Base-by-base conservation (phyloP, 1,140 invertebrate genomes). In the Colletes gigas region DNA sequence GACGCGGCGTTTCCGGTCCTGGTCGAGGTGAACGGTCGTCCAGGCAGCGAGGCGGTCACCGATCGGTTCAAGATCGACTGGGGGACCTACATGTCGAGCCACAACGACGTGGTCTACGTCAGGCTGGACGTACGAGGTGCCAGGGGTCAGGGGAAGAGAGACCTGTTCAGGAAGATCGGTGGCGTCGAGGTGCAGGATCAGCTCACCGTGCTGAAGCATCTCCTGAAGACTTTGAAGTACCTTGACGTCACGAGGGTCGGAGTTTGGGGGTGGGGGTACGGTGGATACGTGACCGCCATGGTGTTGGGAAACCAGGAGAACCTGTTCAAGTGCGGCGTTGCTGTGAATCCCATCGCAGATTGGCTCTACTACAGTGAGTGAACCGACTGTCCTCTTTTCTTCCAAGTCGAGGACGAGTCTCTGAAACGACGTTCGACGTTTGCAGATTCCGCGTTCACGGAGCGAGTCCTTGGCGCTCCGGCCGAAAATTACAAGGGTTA, bases 181-280 rank as follows among this genome's bases (percentile, higher is more conserved):
- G 96, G 96, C 44, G 95, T 97, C 50, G 98, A 99, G 92, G 97
- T 98, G 10, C 96, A 97, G 86, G 98, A 98, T 94, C 97, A 98
- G 93, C 94, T 98, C 84, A 96, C 96, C 85, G 98, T 97, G 82
- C 94, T 98, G 85, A 97, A 96, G 89, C 96, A 97, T 92, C 95
- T 98, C 81, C 93, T 97, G 86, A 95, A 98, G 60, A 96, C 95
- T 17, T 94, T 97, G 78, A 96, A 96, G 89, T 99, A 97, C 93
- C 94, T 99, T 84, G 98, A 99, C 90, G 95, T 96, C 84, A 96
- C 96, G 3, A 95, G 97, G 80, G 97, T 98, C 52, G 97, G 97
- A 1, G 96, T 99, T 63, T 98, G 97, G 97, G 98, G 98, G n/a
- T 98, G 97, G 97, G 98, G 98, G n/a, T 99, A 98, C 92, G 98